A percentile compares a stretch with the other conserved stretches of the same genome.
phyloP scores from a whole-genome alignment of 1,140 invertebrate genomes.

The Stenopsyche tienmushanensis region DNA sequence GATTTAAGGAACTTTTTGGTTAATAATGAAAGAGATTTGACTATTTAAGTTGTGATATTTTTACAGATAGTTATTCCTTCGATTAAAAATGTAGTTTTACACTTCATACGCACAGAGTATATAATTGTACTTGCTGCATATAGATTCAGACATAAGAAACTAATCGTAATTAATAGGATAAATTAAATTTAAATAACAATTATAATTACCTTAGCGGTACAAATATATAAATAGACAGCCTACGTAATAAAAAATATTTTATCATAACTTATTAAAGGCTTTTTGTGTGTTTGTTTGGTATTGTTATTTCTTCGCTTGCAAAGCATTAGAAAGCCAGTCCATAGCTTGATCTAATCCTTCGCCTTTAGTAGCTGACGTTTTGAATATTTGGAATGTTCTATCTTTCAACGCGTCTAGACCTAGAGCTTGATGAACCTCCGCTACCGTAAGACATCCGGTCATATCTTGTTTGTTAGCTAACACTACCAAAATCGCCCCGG shows the following conservation, averaged over 20 bases:
- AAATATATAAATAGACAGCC: slow-evolving; percentile 39
- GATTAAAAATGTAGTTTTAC: no score
- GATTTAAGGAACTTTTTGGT: no score
- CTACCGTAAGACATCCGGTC: slow-evolving; percentile 92
- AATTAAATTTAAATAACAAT: neutral
- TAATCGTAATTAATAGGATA: no score
- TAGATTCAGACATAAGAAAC: no score
- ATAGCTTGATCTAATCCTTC: slow-evolving; percentile 98
- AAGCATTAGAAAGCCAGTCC: slow-evolving; percentile 94
- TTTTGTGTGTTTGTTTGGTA: slow-evolving; percentile 32
- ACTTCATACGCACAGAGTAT: no score
- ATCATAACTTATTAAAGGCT: slow-evolving; percentile 39
- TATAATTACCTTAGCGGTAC: slow-evolving; percentile 25
- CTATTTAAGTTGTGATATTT: no score
- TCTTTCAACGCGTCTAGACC: slow-evolving; percentile 94
- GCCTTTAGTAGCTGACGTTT: slow-evolving; percentile 98
- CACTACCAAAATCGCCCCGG: slow-evolving; percentile 92
- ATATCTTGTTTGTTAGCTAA: slow-evolving; percentile 99
- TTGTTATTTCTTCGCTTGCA: slow-evolving; percentile 81
- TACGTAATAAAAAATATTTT: slow-evolving; percentile 41
- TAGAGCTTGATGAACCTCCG: slow-evolving; percentile 95
- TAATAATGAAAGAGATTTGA: no score
- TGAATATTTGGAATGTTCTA: slow-evolving; percentile 99
- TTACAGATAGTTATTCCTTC: no score
- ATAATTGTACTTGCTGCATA: no score